Evolutionary conservation across 2,113 vertebrate species (phyloP).

Genomic region (Corapipo altera): DNA sequence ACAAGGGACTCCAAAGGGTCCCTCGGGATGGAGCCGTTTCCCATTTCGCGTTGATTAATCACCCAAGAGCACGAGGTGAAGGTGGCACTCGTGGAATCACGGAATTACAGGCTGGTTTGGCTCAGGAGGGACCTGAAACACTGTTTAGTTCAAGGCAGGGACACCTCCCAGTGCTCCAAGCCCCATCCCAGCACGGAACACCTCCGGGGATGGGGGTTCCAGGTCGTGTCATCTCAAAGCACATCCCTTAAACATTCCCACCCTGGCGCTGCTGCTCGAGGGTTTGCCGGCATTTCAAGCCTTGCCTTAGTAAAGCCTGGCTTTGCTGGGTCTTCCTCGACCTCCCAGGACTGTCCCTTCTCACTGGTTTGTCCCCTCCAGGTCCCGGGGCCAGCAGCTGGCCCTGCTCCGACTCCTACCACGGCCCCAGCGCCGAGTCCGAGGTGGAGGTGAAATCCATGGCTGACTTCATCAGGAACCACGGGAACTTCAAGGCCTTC

Average conservation of each 20-base stretch:
- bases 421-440: constrained; percentile 70
- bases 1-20: not conserved
- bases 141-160: not conserved
- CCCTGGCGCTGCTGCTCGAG: accelerated
- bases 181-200: not conserved
- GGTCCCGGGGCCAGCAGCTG: constrained; percentile 74
- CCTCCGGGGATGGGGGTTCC: not conserved
- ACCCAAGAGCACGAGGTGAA: not conserved
- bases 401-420: constrained; percentile 76
- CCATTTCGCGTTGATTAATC: not conserved
- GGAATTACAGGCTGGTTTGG: not conserved
- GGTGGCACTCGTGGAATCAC: not conserved
- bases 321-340: not conserved
- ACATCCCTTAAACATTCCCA: not conserved
- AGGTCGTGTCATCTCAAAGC: not conserved
- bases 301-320: not conserved
- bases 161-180: not conserved
- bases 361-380: not conserved
- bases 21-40: not conserved
- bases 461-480: constrained; percentile 71
- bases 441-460: constrained; percentile 76
- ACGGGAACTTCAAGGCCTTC: constrained; percentile 71
- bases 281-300: not conserved
- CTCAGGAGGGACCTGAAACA: not conserved
- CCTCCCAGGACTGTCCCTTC: not conserved